These are phyloP conservation scores for Loriculus beryllinus DNA, from an alignment of 2,797 vertebrate genomes.

Conservation along the genomic window DNA sequence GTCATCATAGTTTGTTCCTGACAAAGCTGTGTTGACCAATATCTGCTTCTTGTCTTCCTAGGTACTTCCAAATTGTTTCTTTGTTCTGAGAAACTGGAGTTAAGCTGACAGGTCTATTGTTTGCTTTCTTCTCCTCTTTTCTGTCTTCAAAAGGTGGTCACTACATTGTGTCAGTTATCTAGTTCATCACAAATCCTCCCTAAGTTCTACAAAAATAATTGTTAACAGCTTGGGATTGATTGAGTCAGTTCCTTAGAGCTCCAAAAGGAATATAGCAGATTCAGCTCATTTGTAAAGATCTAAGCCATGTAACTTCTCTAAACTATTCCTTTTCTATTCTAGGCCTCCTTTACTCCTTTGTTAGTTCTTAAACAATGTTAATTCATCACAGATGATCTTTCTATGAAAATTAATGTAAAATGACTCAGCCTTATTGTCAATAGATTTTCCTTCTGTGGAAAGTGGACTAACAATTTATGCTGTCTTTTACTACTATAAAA, in stretches of 20 bases:
- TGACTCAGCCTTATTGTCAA: not conserved
- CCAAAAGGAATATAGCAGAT: not conserved
- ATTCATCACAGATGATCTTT: constrained; percentile 29
- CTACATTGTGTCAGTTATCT: not conserved
- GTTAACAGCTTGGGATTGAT: constrained; percentile 21
- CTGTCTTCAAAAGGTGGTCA: not conserved
- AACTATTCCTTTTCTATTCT: constrained; percentile 4
- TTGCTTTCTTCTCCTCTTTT: not conserved
- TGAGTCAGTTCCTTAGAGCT: not conserved
- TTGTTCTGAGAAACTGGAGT: constrained; percentile 6
- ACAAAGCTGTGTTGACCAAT: not conserved
- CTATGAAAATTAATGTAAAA: constrained; percentile 13
- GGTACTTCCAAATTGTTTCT: not conserved
- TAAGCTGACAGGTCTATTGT: not conserved
- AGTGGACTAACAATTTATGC: not conserved
- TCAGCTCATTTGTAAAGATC: not conserved
- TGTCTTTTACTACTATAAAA: not conserved
- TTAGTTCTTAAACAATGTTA: not conserved
- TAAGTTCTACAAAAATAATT: not conserved
- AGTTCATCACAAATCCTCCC: not conserved
- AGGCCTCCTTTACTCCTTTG: not conserved
- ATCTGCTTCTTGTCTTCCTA: not conserved
- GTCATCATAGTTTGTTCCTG: not conserved
- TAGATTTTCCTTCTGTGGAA: not conserved
- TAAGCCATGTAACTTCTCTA: not conserved